Conservation (phyloP, 2,888 invertebrate species). For the Metellina segmentata region DNA sequence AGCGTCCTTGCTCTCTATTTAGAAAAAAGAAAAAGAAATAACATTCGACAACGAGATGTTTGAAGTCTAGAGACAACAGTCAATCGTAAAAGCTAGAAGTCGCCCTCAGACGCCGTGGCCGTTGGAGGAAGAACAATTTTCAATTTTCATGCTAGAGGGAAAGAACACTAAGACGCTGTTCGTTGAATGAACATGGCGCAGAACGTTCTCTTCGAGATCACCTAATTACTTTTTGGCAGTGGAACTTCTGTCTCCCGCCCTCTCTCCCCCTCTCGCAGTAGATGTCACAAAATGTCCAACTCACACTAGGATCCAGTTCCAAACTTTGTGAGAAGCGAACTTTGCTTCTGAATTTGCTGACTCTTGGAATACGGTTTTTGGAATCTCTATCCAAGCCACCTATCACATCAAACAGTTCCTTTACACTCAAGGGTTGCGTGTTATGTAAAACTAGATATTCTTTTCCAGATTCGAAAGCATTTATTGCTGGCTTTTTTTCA, state of each 20-base stretch:
- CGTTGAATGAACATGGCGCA: conserved; percentile 73
- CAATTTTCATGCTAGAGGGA: conserved; percentile 62
- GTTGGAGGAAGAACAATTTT: conserved; percentile 59
- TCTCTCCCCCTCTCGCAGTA: conserved; percentile 62
- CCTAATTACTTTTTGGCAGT: conserved; percentile 66
- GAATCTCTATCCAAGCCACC: too few relatives aligned
- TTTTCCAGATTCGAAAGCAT: too few relatives aligned
- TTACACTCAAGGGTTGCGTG: too few relatives aligned
- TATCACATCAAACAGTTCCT: too few relatives aligned
- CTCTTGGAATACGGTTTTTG: too few relatives aligned
- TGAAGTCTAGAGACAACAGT: conserved; percentile 74
- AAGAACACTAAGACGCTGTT: conserved; percentile 68
- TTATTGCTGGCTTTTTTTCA: too few relatives aligned
- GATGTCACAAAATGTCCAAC: neutral
- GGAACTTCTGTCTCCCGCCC: conserved; percentile 69
- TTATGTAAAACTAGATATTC: too few relatives aligned
- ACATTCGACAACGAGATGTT: conserved; percentile 75
- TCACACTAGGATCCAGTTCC: too few relatives aligned
- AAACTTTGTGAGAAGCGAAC: too few relatives aligned
- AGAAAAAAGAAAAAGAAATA: conserved; percentile 39
- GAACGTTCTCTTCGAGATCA: conserved; percentile 61
- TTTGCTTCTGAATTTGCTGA: too few relatives aligned
- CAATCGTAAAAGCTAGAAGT: conserved; percentile 69
- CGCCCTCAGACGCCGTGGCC: conserved; percentile 47
- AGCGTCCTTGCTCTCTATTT: conserved; percentile 52